Evolutionary conservation across 2,113 vertebrate genomes (phyloP).

Genomic region (Pogonocichla stellata): DNA sequence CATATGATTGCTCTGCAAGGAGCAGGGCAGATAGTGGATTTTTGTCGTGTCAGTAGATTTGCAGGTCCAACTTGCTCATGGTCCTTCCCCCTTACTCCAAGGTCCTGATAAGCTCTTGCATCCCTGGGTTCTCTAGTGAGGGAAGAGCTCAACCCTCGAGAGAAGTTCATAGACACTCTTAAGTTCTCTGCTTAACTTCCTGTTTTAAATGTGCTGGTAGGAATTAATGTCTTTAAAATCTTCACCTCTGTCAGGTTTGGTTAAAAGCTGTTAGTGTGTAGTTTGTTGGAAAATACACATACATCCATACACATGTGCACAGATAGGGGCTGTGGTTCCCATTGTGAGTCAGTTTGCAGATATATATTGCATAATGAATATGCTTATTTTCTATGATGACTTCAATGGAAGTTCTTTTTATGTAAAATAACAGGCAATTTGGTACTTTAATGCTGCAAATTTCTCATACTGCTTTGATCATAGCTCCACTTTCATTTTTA

Average conservation of each 20-base stretch:
- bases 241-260: not conserved
- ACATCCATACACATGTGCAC: rapidly evolving
- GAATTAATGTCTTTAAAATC: not conserved
- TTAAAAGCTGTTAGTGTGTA: not conserved
- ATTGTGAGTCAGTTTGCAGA: not conserved
- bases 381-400: not conserved
- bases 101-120: not conserved
- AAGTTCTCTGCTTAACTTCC: not conserved
- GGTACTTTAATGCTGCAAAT: not conserved
- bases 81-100: rapidly evolving
- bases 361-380: not conserved
- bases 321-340: not conserved
- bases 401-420: not conserved
- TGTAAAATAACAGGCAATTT: not conserved
- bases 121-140: not conserved
- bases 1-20: not conserved
- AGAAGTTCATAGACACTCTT: not conserved
- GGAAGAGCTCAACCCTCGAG: not conserved
- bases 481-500: not conserved
- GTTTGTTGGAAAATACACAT: not conserved
- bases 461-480: not conserved
- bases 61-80: not conserved
- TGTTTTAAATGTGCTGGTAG: not conserved
- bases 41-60: not conserved
- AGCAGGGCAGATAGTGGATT: not conserved